Evolutionary conservation across 2,888 invertebrate genomes (phyloP), one percentile per base, ranked within the genome.

Genomic region (Cerceris ruficornis): DNA sequence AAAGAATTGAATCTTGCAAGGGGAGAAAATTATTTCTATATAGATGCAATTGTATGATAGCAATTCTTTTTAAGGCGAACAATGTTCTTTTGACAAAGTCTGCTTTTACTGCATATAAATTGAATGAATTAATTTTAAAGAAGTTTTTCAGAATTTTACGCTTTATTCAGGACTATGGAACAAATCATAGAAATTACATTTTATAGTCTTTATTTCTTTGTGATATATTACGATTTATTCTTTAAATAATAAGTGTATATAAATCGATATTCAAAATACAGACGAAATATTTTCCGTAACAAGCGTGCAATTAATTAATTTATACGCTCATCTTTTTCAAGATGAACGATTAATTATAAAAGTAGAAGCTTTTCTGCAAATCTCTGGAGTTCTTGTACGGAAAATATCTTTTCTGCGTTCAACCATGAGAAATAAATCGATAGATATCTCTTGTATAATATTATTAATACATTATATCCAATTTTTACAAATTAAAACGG

Each of bases 21-120:
- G 1, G 28, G 28, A 28, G 28, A 28, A 28, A 28, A 28, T 28
- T 28, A 28, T 28, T 28, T 28, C 2, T 1, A 28, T 4, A 28
- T 28, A 28, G 28, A 28, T 28, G 28, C 28, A 28, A 28, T 28
- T 28, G 28, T 28, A 28, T 4, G 2, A 28, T 28, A 28, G 28
- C 1, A 28, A 28, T 28, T 28, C 4, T 28, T 28, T 2, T 28
- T 15, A 58, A 5, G 17, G 5, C 50, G 14, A n/a, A 61, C 55
- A 60, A 59, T 7, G 46, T 43, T 57, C 28, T 14, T 62, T 72
- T 67, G 41, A 41, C 55, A 50, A 9, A 61, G 69, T 54, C 60
- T 64, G 52, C 6, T 65, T 75, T 70, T 68, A 64, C 60, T 70
- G 70, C n/a, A 55, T 58, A 55, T 74, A 59, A 59, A 28, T 28